Evolutionary conservation across 2,797 vertebrate genomes (phyloP).

Genomic region (Halcyon badia): DNA sequence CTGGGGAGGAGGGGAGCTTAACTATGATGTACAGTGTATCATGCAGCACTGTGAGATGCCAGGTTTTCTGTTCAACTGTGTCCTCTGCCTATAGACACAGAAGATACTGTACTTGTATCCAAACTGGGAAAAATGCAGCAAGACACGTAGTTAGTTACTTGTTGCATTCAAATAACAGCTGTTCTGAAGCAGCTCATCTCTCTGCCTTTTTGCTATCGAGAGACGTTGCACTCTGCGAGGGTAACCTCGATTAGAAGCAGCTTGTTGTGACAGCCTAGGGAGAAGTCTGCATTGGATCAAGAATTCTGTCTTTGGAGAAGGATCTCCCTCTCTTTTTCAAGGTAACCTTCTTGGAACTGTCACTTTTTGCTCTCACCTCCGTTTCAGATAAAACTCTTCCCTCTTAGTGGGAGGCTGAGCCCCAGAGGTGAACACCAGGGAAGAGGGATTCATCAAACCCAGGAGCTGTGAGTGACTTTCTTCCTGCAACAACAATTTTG

Average conservation of each 20-base stretch:
- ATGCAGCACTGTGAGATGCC: neutral
- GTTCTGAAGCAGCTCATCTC: neutral
- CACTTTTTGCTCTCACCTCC: neutral
- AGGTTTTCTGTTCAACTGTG: neutral
- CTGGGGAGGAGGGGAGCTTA: neutral
- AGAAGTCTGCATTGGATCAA: neutral
- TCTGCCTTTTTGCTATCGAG: neutral
- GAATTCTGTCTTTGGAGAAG: neutral
- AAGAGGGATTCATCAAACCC: slow-evolving; percentile 14
- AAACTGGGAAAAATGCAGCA: slow-evolving; percentile 1
- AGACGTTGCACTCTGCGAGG: neutral
- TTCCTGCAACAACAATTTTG: slow-evolving; percentile 32
- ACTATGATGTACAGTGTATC: neutral
- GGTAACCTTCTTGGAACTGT: neutral
- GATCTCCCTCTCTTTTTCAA: neutral
- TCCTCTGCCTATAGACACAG: neutral
- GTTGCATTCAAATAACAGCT: neutral
- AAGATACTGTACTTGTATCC: neutral
- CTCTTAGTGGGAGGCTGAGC: neutral
- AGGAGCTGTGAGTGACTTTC: slow-evolving; percentile 1
- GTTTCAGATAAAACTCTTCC: neutral
- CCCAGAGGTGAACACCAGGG: neutral
- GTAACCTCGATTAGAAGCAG: neutral
- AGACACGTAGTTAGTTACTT: neutral
- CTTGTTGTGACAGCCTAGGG: slow-evolving; percentile 14